These are phyloP conservation scores for Sciurus vulgaris DNA, from an alignment of 2,797 vertebrate genomes.

Conservation along the genomic window DNA sequence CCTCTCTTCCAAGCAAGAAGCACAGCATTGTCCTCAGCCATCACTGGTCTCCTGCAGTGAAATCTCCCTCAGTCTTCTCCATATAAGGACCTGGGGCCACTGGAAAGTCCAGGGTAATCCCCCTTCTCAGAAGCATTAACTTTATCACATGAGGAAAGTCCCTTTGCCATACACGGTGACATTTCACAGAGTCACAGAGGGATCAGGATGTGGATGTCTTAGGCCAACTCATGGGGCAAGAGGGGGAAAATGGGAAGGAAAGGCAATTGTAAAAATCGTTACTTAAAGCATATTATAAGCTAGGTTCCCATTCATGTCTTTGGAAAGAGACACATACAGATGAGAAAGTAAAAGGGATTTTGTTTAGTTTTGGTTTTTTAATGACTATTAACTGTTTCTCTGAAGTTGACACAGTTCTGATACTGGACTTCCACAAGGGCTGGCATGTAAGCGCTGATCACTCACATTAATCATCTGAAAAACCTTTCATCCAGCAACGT, in stretches of 20 bases:
- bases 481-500: neutral
- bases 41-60: neutral
- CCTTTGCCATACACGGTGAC: neutral
- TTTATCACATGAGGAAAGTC: neutral
- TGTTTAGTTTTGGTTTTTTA: neutral
- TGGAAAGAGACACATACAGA: neutral
- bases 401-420: conserved; percentile 7
- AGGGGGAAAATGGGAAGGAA: neutral
- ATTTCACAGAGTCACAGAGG: neutral
- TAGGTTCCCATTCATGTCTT: neutral
- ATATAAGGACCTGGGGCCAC: neutral
- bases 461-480: neutral
- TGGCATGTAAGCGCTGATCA: neutral
- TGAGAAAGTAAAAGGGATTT: neutral
- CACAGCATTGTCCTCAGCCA: neutral
- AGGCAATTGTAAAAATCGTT: neutral
- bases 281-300: neutral
- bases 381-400: neutral
- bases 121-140: conserved; percentile 4
- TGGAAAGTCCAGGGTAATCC: neutral
- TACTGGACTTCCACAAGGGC: neutral
- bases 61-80: neutral
- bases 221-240: neutral
- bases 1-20: neutral
- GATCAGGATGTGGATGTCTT: neutral